phyloP scores from a whole-genome alignment of 2,113 vertebrate genomes.

The Carettochelys insculpta region DNA sequence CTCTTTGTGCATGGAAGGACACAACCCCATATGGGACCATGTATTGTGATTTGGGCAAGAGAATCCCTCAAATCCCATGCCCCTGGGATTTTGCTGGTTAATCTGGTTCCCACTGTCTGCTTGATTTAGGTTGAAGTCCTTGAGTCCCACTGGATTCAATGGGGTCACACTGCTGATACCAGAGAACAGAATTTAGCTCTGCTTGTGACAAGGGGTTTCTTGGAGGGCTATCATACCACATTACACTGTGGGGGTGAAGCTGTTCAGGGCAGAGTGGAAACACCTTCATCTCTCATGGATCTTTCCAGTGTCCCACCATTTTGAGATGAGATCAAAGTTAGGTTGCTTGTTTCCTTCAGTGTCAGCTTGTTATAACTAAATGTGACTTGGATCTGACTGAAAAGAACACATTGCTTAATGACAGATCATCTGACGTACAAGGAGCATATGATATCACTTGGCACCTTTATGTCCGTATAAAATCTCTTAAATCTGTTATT shows the following conservation, averaged over 20 bases:
- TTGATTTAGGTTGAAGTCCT: not conserved
- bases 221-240: not conserved
- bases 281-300: not conserved
- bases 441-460: constrained; percentile 28
- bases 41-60: not conserved
- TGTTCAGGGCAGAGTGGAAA: not conserved
- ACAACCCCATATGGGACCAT: not conserved
- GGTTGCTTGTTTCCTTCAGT: not conserved
- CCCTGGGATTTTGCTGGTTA: not conserved
- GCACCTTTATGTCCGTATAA: constrained; percentile 53
- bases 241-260: not conserved
- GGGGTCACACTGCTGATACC: not conserved
- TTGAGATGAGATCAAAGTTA: not conserved
- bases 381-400: too few relatives aligned
- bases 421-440: too few relatives aligned
- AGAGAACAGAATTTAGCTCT: not conserved
- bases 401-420: too few relatives aligned
- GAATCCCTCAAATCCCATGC: not conserved
- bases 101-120: not conserved
- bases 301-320: not conserved
- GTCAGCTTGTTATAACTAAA: not conserved
- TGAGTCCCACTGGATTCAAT: not conserved
- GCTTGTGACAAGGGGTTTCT: not conserved
- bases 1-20: not conserved
- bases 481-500: constrained; percentile 21